These are phyloP conservation scores for Drosophila ochracea DNA, from an alignment of 2,888 invertebrate genomes.

Conservation along the genomic window DNA sequence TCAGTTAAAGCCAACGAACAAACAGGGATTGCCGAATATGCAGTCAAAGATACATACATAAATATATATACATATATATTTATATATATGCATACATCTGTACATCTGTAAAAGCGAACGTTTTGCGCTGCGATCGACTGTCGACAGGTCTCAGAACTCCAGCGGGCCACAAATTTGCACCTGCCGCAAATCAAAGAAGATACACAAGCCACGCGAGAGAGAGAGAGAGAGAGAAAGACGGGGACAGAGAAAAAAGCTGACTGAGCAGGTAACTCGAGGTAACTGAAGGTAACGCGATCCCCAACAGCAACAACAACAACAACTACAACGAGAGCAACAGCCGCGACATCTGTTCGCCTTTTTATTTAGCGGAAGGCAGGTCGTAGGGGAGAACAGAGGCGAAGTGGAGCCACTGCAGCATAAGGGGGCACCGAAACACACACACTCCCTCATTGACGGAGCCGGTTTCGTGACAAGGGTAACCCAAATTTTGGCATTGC, in stretches of 20 bases:
- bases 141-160: constrained; percentile 42
- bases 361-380: constrained; percentile 13
- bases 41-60: neutral
- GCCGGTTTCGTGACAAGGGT: constrained; percentile 62
- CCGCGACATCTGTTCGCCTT: constrained; percentile 63
- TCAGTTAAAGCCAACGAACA: constrained; percentile 49
- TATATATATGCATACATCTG: neutral
- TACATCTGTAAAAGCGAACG: constrained; percentile 11
- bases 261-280: constrained; percentile 63
- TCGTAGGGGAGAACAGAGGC: neutral
- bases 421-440: constrained; percentile 29
- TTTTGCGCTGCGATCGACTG: constrained; percentile 23
- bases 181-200: constrained; percentile 77
- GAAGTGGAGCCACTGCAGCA: constrained; percentile 2
- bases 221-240: neutral
- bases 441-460: constrained; percentile 8
- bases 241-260: constrained; percentile 34
- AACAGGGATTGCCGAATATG: constrained; percentile 12
- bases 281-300: constrained; percentile 60
- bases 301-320: constrained; percentile 26
- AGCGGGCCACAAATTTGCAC: constrained; percentile 63
- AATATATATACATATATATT: neutral
- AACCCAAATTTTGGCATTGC: constrained; percentile 68
- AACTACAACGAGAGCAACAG: neutral
- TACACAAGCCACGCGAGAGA: constrained; percentile 1